Conservation (phyloP, 2,797 vertebrate genomes). For the Sternotherus odoratus region DNA sequence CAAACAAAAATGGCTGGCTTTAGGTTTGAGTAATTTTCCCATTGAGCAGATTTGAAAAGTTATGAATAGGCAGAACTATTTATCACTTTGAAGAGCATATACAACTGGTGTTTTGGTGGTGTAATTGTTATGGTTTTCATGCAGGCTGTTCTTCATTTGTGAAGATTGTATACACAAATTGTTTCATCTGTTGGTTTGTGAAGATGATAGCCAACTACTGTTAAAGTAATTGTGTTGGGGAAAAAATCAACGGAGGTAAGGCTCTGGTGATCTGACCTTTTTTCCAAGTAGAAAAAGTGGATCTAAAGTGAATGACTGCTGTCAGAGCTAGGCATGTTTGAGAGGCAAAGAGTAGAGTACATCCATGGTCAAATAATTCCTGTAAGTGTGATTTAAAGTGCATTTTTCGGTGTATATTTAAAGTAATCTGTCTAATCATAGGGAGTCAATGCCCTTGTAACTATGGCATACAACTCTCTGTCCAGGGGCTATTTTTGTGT, state of each 20-base stretch:
- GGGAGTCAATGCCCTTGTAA: not conserved
- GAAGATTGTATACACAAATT: not conserved
- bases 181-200: not conserved
- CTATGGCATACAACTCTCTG: not conserved
- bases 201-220: not conserved
- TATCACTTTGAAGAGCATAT: not conserved
- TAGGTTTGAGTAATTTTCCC: not conserved
- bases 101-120: not conserved
- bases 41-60: not conserved
- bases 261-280: accelerated
- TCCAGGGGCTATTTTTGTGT: not conserved
- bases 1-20: accelerated
- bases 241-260: not conserved
- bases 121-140: not conserved
- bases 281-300: not conserved
- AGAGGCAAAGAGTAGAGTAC: not conserved
- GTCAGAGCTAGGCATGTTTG: no score
- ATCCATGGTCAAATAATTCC: not conserved
- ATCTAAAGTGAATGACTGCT: not conserved
- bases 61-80: not conserved
- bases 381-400: not conserved
- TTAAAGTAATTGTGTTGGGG: not conserved
- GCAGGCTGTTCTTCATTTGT: not conserved
- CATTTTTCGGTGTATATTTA: not conserved
- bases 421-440: not conserved